A percentile compares a stretch with the other conserved stretches of the same genome.
Conservation (phyloP, 2,797 vertebrate genomes). For the Gambelia wislizenii region DNA sequence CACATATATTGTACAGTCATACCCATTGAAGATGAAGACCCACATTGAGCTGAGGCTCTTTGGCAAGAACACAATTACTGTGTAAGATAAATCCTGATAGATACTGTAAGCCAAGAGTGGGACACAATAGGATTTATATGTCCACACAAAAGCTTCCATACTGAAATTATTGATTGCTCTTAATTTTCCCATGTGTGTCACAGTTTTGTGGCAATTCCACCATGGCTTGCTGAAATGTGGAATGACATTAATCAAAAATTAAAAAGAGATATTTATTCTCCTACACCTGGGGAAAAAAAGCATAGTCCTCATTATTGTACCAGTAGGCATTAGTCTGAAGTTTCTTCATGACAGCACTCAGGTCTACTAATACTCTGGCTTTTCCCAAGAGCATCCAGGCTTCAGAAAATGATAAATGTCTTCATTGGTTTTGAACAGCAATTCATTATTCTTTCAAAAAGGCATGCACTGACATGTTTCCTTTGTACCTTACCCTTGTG, state of each 20-base stretch:
- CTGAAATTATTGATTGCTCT: neutral
- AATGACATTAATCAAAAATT: slow-evolving; percentile 12
- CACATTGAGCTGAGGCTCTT: neutral
- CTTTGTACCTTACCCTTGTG: slow-evolving; percentile 7
- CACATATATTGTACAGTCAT: neutral
- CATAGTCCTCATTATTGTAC: slow-evolving; percentile 23
- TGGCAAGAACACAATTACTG: neutral
- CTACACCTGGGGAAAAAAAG: slow-evolving; percentile 19
- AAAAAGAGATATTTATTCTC: slow-evolving; percentile 19
- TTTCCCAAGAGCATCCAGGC: slow-evolving; percentile 9
- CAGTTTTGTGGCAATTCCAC: slow-evolving; percentile 1
- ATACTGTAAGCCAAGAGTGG: neutral
- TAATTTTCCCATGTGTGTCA: neutral
- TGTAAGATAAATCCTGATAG: neutral
- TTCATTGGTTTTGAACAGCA: slow-evolving; percentile 22
- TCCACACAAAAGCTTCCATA: slow-evolving; percentile 1
- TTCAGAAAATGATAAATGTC: slow-evolving; percentile 44
- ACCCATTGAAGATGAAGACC: neutral
- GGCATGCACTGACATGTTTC: neutral
- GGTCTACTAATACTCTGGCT: slow-evolving; percentile 14
- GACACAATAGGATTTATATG: neutral
- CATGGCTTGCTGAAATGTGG: neutral
- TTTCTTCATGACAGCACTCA: slow-evolving; percentile 20
- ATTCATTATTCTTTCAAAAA: slow-evolving; percentile 36
- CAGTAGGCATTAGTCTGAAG: slow-evolving; percentile 26